phyloP scores from a whole-genome alignment of 2,888 invertebrate genomes.

The Amitus sp. region DNA sequence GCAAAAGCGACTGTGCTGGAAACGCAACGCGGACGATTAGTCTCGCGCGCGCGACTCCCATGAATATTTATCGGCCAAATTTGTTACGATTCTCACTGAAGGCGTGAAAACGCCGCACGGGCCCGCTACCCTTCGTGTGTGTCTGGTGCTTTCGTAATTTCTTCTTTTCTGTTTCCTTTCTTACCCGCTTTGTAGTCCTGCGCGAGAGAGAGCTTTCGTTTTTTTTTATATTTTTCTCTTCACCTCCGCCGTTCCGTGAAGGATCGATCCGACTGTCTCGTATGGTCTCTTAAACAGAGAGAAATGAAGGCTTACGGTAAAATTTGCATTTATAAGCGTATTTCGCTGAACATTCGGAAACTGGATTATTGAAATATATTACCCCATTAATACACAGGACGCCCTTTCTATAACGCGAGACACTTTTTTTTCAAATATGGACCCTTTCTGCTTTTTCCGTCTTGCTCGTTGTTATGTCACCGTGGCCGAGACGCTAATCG shows the following conservation, averaged over 20 bases:
- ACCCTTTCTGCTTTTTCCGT: neutral
- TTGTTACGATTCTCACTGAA: constrained; percentile 49
- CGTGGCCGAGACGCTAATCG: neutral
- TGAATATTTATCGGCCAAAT: constrained; percentile 60
- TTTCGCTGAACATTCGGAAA: constrained; percentile 25
- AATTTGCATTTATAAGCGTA: constrained; percentile 29
- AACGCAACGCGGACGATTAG: constrained; percentile 42
- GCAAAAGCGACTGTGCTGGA: constrained; percentile 19
- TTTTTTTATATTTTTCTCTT: constrained; percentile 20
- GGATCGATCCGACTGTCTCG: constrained; percentile 37
- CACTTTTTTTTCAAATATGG: neutral
- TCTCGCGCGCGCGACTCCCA: constrained; percentile 49
- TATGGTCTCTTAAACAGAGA: constrained; percentile 31
- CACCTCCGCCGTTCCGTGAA: constrained; percentile 26
- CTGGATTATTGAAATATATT: constrained; percentile 36
- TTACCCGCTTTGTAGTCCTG: constrained; percentile 21
- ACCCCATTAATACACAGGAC: constrained; percentile 9
- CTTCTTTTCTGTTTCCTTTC: constrained; percentile 15
- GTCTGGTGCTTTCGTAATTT: neutral
- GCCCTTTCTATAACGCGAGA: neutral
- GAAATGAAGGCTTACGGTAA: constrained; percentile 28
- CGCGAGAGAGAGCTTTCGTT: constrained; percentile 22
- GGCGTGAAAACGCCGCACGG: constrained; percentile 43
- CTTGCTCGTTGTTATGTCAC: neutral
- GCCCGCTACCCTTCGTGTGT: constrained; percentile 21